Evolutionary conservation across 1,140 invertebrate genomes (phyloP).

Genomic region (Drosophila jambulina): DNA sequence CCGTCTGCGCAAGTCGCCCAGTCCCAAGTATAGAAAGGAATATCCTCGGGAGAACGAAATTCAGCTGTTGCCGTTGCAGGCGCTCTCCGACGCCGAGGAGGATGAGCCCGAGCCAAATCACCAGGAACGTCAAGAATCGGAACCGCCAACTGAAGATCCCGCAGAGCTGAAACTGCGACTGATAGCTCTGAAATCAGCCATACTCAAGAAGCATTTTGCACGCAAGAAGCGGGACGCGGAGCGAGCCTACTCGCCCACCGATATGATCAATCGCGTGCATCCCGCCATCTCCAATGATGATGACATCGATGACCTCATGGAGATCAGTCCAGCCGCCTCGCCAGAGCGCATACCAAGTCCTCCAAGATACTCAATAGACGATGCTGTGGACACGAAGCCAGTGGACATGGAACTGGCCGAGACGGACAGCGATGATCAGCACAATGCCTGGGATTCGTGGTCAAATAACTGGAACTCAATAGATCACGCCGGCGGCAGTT

Average conservation of each 20-base stretch:
- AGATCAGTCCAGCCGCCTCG: conserved; percentile 78
- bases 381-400: conserved; percentile 62
- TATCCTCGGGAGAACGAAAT: conserved; percentile 10
- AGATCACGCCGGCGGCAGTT: conserved; percentile 43
- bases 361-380: conserved; percentile 7
- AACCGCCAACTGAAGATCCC: conserved; percentile 34
- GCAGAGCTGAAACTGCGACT: conserved; percentile 70
- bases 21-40: conserved; percentile 26
- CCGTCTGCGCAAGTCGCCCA: conserved; percentile 52
- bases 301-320: conserved; percentile 75
- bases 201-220: conserved; percentile 73
- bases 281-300: conserved; percentile 49
- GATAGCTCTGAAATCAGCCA: conserved; percentile 78
- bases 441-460: conserved; percentile 44
- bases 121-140: neutral
- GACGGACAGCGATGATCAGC: conserved; percentile 75
- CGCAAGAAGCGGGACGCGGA: conserved; percentile 80
- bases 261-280: conserved; percentile 78
- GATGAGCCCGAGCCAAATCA: conserved; percentile 5
- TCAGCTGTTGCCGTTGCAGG: neutral
- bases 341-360: conserved; percentile 61
- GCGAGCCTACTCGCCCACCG: conserved; percentile 81
- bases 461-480: conserved; percentile 42
- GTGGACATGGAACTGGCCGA: conserved; percentile 82
- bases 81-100: conserved; percentile 24